phyloP scores from a whole-genome alignment of 2,888 invertebrate genomes.

The Coenonympha glycerion region DNA sequence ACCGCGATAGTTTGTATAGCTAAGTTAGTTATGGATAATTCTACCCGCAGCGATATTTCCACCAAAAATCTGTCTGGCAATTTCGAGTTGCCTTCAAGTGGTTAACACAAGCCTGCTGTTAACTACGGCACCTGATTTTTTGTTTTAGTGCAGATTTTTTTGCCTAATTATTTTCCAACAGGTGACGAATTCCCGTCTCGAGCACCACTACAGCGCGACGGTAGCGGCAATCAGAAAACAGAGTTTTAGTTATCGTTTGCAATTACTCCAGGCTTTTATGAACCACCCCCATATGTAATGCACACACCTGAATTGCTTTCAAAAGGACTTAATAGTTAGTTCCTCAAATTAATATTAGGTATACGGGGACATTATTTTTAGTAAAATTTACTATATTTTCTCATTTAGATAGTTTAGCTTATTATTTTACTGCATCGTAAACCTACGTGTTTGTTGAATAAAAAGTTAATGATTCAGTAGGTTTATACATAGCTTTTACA shows the following conservation, averaged over 20 bases:
- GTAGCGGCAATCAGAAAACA: slow-evolving; percentile 53
- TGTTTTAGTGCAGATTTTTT: slow-evolving; percentile 72
- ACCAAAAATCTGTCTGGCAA: slow-evolving; percentile 46
- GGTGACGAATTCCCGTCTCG: slow-evolving; percentile 73
- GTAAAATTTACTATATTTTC: no score
- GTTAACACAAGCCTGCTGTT: slow-evolving; percentile 59
- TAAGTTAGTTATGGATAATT: no score
- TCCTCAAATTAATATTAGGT: no score
- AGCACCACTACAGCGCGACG: slow-evolving; percentile 63
- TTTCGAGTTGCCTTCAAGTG: slow-evolving; percentile 52
- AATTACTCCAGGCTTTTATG: slow-evolving; percentile 58
- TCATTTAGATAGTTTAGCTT: no score
- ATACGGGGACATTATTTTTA: no score
- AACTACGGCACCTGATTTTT: slow-evolving; percentile 65
- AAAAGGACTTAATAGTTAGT: no score
- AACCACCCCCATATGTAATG: slow-evolving; percentile 27
- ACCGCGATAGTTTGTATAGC: no score
- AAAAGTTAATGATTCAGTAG: no score
- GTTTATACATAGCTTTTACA: no score
- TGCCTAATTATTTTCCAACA: slow-evolving; percentile 77
- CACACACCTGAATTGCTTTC: slow-evolving; percentile 18
- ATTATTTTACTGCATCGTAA: no score
- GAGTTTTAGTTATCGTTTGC: slow-evolving; percentile 60
- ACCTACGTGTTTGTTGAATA: no score
- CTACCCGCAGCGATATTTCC: slow-evolving; percentile 37